Evolutionary conservation across 2,888 invertebrate genomes (phyloP).

Genomic region (Podotricha telesiphe): DNA sequence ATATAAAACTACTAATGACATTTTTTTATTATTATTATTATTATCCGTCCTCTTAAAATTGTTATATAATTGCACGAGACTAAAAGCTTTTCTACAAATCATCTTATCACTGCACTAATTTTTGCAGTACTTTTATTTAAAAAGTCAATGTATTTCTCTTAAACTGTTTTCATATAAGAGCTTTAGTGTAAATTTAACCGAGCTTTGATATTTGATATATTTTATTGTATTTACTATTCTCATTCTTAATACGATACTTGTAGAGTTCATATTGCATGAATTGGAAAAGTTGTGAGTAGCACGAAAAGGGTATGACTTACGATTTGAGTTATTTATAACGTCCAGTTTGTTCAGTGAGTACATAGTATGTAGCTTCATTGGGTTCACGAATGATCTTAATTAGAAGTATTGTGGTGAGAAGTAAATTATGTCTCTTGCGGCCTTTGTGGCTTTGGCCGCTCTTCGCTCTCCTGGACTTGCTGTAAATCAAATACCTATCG

Average conservation of each 20-base stretch:
- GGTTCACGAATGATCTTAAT: constrained; percentile 80
- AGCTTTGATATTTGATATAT: constrained; percentile 57
- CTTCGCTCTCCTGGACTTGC: constrained; percentile 49
- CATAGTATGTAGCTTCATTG: constrained; percentile 70
- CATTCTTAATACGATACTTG: constrained; percentile 52
- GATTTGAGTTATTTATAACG: constrained; percentile 79
- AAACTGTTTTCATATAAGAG: constrained; percentile 9
- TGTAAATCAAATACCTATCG: constrained; percentile 74
- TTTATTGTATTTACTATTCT: constrained; percentile 46
- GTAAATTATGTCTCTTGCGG: constrained; percentile 70
- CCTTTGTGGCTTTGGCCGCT: constrained; percentile 58
- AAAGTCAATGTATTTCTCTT: background rate
- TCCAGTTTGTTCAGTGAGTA: constrained; percentile 73
- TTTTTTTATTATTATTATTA: background rate
- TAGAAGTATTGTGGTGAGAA: constrained; percentile 77
- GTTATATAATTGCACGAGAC: no score
- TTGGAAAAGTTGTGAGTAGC: constrained; percentile 51
- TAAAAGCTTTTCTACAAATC: no score
- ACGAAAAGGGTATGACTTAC: constrained; percentile 73
- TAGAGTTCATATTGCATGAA: constrained; percentile 54
- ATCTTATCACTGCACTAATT: background rate
- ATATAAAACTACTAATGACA: background rate
- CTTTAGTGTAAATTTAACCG: constrained; percentile 50
- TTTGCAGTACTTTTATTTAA: background rate
- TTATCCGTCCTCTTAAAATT: no score